Conservation (phyloP, 2,797 vertebrate genomes). For the Catharus ustulatus region DNA sequence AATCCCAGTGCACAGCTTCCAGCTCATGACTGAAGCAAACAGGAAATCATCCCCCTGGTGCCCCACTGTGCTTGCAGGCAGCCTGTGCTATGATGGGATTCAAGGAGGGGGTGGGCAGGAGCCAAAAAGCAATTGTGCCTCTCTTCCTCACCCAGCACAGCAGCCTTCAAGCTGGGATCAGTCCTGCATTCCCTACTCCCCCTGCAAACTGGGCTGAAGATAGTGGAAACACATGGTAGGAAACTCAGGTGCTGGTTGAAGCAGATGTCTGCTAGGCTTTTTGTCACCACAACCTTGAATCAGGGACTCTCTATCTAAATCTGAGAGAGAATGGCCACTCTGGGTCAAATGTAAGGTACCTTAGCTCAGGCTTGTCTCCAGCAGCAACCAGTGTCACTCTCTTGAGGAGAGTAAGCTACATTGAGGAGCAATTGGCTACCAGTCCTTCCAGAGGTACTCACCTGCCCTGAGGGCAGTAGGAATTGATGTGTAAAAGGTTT, state of each 20-base stretch:
- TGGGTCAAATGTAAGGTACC: not conserved
- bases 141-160: not conserved
- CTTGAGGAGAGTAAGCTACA: not conserved
- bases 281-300: not conserved
- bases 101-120: not conserved
- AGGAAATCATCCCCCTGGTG: not conserved
- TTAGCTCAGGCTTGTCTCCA: not conserved
- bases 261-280: not conserved
- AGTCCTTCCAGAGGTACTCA: not conserved
- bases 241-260: not conserved
- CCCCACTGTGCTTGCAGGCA: not conserved
- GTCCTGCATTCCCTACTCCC: not conserved
- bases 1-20: not conserved
- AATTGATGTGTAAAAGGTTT: not conserved
- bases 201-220: not conserved
- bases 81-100: not conserved
- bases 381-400: not conserved
- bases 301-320: not conserved
- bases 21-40: not conserved
- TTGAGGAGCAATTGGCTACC: not conserved
- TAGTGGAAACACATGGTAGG: not conserved
- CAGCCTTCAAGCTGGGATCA: not conserved
- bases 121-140: not conserved
- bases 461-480: not conserved
- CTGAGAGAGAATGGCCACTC: not conserved